A percentile compares a stretch with the other conserved stretches of the same genome.
Conservation (phyloP, 2,797 vertebrate genomes). For the Pitangus sulphuratus region DNA sequence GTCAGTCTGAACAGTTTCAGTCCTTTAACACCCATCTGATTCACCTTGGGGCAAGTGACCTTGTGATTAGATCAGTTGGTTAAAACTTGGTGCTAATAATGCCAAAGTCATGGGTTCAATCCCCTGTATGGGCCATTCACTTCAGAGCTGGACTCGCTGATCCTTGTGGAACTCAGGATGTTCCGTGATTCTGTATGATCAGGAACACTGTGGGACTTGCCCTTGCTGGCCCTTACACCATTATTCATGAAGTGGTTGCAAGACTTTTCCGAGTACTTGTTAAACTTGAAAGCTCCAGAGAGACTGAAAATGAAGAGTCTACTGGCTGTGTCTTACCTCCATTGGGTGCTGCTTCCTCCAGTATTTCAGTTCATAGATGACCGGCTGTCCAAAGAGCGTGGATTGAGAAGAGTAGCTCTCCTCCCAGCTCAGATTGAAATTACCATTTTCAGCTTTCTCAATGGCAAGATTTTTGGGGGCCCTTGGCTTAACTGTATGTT, state of each 20-base stretch:
- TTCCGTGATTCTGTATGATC: background rate
- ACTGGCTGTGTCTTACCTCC: constrained; percentile 40
- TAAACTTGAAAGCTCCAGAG: background rate
- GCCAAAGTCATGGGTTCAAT: background rate
- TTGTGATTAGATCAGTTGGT: background rate
- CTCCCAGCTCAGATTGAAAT: constrained; percentile 68
- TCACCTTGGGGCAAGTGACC: background rate
- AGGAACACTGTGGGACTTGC: background rate
- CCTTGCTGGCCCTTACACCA: background rate
- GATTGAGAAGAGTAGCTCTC: background rate
- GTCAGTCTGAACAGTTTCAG: background rate
- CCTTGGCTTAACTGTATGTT: constrained; percentile 73
- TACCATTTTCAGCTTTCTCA: background rate
- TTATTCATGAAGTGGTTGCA: background rate
- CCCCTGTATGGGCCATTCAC: background rate
- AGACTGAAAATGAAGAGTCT: background rate
- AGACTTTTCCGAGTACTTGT: background rate
- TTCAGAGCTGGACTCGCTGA: background rate
- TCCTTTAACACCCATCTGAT: background rate
- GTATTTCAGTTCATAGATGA: constrained; percentile 67
- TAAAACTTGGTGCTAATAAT: background rate
- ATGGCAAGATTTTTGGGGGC: constrained; percentile 59
- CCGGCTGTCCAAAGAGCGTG: background rate
- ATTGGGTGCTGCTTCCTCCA: constrained; percentile 37
- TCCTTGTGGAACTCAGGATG: background rate